Conservation (phyloP, 1,140 invertebrate genomes). For the Zaprionus ghesquierei region DNA sequence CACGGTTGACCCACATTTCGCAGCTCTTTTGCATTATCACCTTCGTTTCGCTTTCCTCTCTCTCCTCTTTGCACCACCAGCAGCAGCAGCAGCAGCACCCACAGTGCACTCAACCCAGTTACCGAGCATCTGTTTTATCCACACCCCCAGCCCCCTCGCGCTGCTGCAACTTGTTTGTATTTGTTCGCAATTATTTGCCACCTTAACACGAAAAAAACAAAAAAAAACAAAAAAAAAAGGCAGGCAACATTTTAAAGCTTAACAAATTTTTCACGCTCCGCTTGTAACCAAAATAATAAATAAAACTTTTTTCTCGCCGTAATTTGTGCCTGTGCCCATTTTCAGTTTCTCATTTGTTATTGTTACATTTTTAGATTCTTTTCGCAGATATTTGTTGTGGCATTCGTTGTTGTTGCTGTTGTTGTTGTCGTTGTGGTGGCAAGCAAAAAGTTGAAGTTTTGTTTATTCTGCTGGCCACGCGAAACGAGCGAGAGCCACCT, state of each 20-base stretch:
- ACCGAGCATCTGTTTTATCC: constrained; percentile 20
- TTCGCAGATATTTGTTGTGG: constrained; percentile 11
- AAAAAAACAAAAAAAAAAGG: not conserved
- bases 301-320: constrained; percentile 51
- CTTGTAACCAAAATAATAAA: constrained; percentile 56
- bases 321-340: constrained; percentile 69
- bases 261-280: constrained; percentile 60
- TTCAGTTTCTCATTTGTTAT: constrained; percentile 61
- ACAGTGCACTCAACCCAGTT: constrained; percentile 17
- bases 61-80: constrained; percentile 10
- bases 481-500: constrained; percentile 58
- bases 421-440: constrained; percentile 37
- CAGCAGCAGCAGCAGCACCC: too few relatives aligned
- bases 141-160: too few relatives aligned
- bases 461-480: constrained; percentile 59
- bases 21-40: constrained; percentile 16
- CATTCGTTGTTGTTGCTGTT: not conserved
- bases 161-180: constrained; percentile 48
- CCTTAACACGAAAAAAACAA: constrained; percentile 22
- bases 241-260: constrained; percentile 62
- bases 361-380: constrained; percentile 73
- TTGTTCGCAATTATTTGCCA: constrained; percentile 59
- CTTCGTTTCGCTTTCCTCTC: constrained; percentile 11
- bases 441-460: constrained; percentile 70
- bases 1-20: constrained; percentile 21